Base-by-base conservation (phyloP, 2,113 vertebrate species). In the Gambusia holbrooki region DNA sequence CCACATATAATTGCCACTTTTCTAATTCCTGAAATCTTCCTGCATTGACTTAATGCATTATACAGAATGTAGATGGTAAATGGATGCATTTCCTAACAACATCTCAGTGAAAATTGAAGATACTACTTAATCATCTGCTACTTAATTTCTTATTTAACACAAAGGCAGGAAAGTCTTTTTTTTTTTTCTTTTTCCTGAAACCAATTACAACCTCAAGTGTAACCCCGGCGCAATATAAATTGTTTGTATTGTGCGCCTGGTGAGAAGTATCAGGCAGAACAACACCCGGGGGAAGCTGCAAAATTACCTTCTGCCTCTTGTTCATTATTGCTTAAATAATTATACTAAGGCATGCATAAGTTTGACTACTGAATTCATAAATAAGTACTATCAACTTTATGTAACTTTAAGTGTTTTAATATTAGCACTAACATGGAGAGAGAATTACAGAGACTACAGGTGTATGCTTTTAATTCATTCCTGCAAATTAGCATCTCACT, bases 291-390 rank as follows among this genome's bases (percentile, higher is more conserved):
- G 82, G 88, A 85, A 69, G 61, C 14, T 10, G 45, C 42, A 51
- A 79, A 86, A 84, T 90, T 82, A 92, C 84, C 79, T 80, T 61
- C 87, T 54, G 74, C 81, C 79, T 88, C 74, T 82, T 48, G 67
- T 76, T 89, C 67, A 73, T 87, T 87, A 91, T 76, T 83, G 77
- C 65, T 81, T 84, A 82, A 87, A 87, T 77, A 85, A 87, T 62
- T 76, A 83, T 69, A 75, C 64, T 66, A 61, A 66, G 40, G 71
- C 74, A 72, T 74, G 67, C 78, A 79, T 66, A 72, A 72, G 67
- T 79, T 58, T 73, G 71, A 83, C 80, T 77, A 83, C 77, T 75
- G 66, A 73, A 81, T 85, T 72, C 82, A 32, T 65, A 58, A 71
- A 86, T 80, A 62, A 86, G 80, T 83, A n/a, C 76, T 15, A 58